Evolutionary conservation across 1,140 invertebrate genomes (phyloP).

Genomic region (Leptinotarsa defecta): DNA sequence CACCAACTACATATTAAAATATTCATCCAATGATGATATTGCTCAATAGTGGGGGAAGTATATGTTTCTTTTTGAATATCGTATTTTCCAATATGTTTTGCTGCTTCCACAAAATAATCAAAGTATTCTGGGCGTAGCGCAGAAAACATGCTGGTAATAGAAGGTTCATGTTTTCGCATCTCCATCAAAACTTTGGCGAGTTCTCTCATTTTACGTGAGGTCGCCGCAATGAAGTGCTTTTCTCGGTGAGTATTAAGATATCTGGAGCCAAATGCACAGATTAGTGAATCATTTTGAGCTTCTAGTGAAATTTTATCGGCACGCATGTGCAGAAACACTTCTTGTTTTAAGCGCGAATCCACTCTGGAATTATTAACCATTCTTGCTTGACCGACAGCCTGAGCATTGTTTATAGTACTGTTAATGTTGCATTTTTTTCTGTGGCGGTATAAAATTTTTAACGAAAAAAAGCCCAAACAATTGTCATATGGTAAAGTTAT

Average conservation of each 20-base stretch:
- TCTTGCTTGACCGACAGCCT: not conserved
- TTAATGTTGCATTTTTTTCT: not conserved
- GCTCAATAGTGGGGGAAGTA: constrained; percentile 35
- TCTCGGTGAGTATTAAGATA: constrained; percentile 49
- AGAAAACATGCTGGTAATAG: constrained; percentile 9
- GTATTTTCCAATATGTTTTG: constrained; percentile 36
- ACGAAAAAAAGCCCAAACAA: constrained; percentile 11
- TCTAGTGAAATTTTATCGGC: constrained; percentile 37
- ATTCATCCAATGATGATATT: too few species aligned
- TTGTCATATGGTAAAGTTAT: not conserved
- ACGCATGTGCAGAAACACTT: constrained; percentile 31
- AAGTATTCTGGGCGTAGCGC: constrained; percentile 41
- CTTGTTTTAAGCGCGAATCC: not conserved
- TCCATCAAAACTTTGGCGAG: too few species aligned
- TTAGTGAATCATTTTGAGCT: constrained; percentile 44
- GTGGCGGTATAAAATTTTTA: constrained; percentile 20
- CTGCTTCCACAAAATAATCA: constrained; percentile 33
- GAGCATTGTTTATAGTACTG: not conserved
- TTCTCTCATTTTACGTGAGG: constrained; percentile 47
- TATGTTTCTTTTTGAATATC: constrained; percentile 33
- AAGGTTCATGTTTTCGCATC: too few species aligned
- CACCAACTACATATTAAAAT: too few species aligned
- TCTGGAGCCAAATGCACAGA: constrained; percentile 47
- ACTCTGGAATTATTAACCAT: constrained; percentile 18
- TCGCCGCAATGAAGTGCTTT: constrained; percentile 48